Evolutionary conservation across 2,113 vertebrate species (phyloP).

Genomic region (Toxotes chatareus): DNA sequence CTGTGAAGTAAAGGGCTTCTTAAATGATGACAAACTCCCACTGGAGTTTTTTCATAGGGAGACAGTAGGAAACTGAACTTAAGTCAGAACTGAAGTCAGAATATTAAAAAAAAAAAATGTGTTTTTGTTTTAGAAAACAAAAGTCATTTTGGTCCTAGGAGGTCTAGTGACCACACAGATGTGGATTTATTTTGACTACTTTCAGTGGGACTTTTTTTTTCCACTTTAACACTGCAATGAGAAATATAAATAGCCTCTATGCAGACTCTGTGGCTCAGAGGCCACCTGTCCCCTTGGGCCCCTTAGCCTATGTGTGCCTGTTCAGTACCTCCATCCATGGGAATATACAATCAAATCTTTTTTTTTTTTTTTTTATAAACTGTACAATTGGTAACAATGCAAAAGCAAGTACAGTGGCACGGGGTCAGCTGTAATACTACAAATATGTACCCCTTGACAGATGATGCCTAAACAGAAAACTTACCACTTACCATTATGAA

Average conservation of each 20-base stretch:
- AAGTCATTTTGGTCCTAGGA: background rate
- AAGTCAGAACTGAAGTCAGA: no score
- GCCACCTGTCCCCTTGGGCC: background rate
- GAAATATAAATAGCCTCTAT: background rate
- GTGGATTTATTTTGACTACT: background rate
- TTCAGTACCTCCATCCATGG: background rate
- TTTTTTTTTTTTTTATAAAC: background rate
- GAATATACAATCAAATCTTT: background rate
- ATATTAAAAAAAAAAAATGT: no score
- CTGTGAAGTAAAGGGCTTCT: constrained; percentile 26
- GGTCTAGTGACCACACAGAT: background rate
- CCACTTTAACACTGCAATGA: background rate
- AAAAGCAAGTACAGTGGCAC: background rate
- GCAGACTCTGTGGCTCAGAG: background rate
- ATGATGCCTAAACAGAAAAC: background rate
- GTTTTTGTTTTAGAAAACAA: background rate
- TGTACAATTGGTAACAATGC: background rate
- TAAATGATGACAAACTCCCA: constrained; percentile 32
- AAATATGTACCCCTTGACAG: background rate
- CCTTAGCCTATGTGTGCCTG: background rate
- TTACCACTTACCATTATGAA: background rate
- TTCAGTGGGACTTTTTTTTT: no score
- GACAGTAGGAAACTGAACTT: background rate
- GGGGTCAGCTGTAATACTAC: background rate
- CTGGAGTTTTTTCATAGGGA: background rate